Evolutionary conservation across 2,113 vertebrate species (phyloP).

Genomic region (Salvelinus alpinus): DNA sequence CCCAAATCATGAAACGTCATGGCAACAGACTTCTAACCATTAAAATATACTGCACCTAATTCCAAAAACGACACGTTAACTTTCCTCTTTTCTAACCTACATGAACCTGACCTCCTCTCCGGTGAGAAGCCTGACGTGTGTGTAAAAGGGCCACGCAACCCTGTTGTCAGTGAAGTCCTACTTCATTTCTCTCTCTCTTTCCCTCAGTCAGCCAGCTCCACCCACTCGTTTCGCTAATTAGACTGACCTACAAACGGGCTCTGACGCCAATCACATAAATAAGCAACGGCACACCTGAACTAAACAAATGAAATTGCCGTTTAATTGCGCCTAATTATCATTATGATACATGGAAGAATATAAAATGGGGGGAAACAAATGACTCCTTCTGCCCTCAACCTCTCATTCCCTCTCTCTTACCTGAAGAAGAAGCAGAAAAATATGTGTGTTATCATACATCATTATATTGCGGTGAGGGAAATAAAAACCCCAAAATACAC

Average conservation of each 20-base stretch:
- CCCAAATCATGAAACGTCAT: background rate
- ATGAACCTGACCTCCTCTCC: constrained; percentile 27
- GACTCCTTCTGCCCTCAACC: constrained; percentile 49
- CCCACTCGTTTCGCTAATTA: constrained; percentile 56
- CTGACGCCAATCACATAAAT: constrained; percentile 60
- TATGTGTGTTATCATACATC: constrained; percentile 72
- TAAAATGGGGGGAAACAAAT: constrained; percentile 72
- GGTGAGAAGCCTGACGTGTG: constrained; percentile 32
- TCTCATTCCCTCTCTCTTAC: constrained; percentile 51
- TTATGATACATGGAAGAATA: constrained; percentile 85
- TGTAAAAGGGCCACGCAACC: constrained; percentile 22
- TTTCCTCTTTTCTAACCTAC: constrained; percentile 40
- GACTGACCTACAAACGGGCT: constrained; percentile 63
- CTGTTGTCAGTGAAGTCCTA: constrained; percentile 22
- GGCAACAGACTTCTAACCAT: background rate
- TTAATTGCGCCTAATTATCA: constrained; percentile 85
- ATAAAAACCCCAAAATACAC: constrained; percentile 57
- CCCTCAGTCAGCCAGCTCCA: constrained; percentile 52
- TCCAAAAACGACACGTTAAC: constrained; percentile 1
- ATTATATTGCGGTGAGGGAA: constrained; percentile 61
- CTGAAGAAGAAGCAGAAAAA: constrained; percentile 67
- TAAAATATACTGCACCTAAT: background rate
- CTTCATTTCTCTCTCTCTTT: constrained; percentile 38
- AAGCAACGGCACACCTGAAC: constrained; percentile 73
- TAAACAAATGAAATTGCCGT: constrained; percentile 81